Percentiles rank a stretch among this genome's conserved stretches.
Evolutionary conservation across 2,797 vertebrate species (phyloP).

Genomic region (Coranthus polyacanthus): DNA sequence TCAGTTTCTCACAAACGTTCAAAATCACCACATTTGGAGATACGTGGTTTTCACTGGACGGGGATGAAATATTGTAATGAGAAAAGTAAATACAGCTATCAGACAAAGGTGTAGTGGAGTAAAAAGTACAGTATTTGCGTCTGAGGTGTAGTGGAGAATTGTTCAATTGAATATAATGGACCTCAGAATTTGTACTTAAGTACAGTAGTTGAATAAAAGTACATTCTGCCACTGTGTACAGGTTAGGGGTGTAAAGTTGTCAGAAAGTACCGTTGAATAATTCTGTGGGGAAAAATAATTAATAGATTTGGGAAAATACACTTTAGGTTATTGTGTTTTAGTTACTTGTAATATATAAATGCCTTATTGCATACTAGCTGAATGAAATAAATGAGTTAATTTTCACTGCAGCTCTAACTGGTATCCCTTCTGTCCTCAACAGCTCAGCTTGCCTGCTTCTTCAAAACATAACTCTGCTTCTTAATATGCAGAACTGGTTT

Average conservation of each 20-base stretch:
- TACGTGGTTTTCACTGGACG: too few relatives aligned
- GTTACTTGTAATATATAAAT: not conserved
- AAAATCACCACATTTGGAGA: too few relatives aligned
- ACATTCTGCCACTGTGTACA: too few relatives aligned
- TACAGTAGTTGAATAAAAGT: not conserved
- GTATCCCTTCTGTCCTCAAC: constrained; percentile 42
- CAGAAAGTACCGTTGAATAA: not conserved
- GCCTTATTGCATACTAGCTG: not conserved
- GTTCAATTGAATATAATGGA: too few relatives aligned
- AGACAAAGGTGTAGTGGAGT: too few relatives aligned
- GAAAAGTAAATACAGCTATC: too few relatives aligned
- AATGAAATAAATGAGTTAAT: not conserved
- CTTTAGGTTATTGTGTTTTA: not conserved
- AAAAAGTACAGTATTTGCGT: too few relatives aligned
- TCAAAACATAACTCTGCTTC: constrained; percentile 33
- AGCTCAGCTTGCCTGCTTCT: constrained; percentile 58
- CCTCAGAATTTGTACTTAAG: too few relatives aligned
- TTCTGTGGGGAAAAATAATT: not conserved
- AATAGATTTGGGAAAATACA: not conserved
- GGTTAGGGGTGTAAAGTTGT: too few relatives aligned
- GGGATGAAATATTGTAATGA: too few relatives aligned
- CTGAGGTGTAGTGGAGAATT: too few relatives aligned
- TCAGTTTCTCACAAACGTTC: too few relatives aligned
- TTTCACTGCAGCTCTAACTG: constrained; percentile 19
- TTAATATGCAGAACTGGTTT: constrained; percentile 45